Conservation (phyloP, 2,888 invertebrate genomes). For the Ferdinandea cuprea region DNA sequence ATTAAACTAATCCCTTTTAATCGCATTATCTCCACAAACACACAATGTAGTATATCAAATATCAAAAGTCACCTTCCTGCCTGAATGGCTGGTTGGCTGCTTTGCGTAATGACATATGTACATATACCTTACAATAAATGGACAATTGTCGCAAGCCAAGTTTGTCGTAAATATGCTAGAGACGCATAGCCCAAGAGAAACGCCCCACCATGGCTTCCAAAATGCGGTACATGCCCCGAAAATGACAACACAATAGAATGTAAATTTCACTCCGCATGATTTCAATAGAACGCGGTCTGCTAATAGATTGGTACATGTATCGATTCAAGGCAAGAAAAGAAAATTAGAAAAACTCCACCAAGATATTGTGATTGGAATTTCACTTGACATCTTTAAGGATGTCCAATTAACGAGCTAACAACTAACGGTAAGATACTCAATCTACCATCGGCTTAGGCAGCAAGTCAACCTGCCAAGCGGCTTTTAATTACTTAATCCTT, state of each 20-base stretch:
- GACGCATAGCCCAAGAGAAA: conserved; percentile 35
- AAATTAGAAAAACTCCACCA: conserved; percentile 1
- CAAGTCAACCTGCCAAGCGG: conserved; percentile 51
- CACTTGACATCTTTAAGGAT: conserved; percentile 68
- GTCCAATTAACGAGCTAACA: conserved; percentile 68
- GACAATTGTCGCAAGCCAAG: conserved; percentile 68
- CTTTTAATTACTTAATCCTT: conserved; percentile 68
- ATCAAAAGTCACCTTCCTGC: conserved; percentile 52
- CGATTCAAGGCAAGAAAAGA: conserved; percentile 26
- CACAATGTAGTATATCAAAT: conserved; percentile 41
- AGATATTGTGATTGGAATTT: conserved; percentile 43
- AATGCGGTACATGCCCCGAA: conserved; percentile 51
- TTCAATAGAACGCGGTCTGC: conserved; percentile 64
- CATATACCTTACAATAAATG: conserved; percentile 27
- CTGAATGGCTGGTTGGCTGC: conserved; percentile 5
- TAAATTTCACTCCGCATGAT: conserved; percentile 70
- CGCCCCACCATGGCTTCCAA: conserved; percentile 51
- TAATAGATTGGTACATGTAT: conserved; percentile 56
- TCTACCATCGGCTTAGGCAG: conserved; percentile 10
- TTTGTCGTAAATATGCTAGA: conserved; percentile 29
- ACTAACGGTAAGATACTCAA: conserved; percentile 62
- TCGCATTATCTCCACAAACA: conserved; percentile 63
- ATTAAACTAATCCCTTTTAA: conserved; percentile 74
- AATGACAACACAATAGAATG: conserved; percentile 74
- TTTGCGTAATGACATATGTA: conserved; percentile 64